Evolutionary conservation across 2,797 vertebrate species (phyloP).

Genomic region (Neosalanx taihuensis): DNA sequence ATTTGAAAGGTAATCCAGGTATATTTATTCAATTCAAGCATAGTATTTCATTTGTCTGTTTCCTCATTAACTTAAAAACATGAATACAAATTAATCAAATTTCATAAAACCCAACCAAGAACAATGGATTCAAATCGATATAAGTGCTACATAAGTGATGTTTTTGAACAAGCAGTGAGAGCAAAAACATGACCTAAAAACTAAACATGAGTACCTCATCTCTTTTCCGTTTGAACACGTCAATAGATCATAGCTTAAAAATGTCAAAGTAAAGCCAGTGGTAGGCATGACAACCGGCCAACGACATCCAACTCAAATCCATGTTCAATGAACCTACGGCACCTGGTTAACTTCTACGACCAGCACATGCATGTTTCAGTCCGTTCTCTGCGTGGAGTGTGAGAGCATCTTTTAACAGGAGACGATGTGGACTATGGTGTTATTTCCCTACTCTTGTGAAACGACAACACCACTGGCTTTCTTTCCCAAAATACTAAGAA

Average conservation of each 20-base stretch:
- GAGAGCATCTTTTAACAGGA: conserved; percentile 41
- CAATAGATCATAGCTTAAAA: conserved; percentile 64
- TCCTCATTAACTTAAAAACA: conserved; percentile 5
- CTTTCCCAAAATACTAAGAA: conserved; percentile 16
- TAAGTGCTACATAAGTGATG: conserved; percentile 72
- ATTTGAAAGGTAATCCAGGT: conserved; percentile 20
- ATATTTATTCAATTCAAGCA: conserved; percentile 1
- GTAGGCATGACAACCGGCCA: conserved; percentile 35
- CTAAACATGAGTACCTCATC: conserved; percentile 64
- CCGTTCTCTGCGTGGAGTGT: conserved; percentile 1
- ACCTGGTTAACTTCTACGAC: conserved; percentile 32
- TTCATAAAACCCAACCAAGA: conserved; percentile 38
- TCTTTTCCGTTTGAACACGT: conserved; percentile 41
- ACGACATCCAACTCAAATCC: conserved; percentile 44
- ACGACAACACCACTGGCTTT: conserved; percentile 34
- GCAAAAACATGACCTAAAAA: conserved; percentile 38
- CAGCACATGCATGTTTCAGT: conserved; percentile 54
- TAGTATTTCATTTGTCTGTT: background rate
- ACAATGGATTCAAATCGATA: conserved; percentile 47
- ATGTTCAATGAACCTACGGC: conserved; percentile 35
- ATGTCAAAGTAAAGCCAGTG: conserved; percentile 44
- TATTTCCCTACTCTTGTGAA: conserved; percentile 3
- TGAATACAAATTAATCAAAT: background rate
- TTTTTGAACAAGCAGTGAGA: conserved; percentile 49
- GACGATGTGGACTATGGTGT: conserved; percentile 50